Evolutionary conservation across 1,140 invertebrate genomes (phyloP).

Genomic region (Drosophila micromelanica): DNA sequence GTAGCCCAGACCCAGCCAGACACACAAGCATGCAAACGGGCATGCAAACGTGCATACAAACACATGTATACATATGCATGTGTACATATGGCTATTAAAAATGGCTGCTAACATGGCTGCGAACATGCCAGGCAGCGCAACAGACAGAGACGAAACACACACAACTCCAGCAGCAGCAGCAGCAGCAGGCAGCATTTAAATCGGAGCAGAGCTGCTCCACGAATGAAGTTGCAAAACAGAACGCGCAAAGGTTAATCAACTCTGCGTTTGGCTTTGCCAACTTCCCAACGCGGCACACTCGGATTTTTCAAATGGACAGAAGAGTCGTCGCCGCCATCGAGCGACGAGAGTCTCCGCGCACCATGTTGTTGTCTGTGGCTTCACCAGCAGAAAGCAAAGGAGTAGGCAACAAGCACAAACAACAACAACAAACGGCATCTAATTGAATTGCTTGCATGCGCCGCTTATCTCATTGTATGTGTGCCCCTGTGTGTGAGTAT

Average conservation of each 20-base stretch:
- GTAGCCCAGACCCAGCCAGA: constrained; percentile 16
- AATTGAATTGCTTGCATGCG: constrained; percentile 77
- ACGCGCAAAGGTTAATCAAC: constrained; percentile 84
- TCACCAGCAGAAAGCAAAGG: constrained; percentile 45
- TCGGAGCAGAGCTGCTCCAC: constrained; percentile 56
- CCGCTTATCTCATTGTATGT: constrained; percentile 35
- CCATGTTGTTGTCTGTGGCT: constrained; percentile 75
- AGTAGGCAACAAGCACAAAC: constrained; percentile 32
- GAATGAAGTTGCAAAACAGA: constrained; percentile 80
- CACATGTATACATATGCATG: constrained; percentile 1
- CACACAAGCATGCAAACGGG: constrained; percentile 1
- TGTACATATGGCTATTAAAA: constrained; percentile 70
- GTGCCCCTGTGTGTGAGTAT: constrained; percentile 17
- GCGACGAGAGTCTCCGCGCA: constrained; percentile 35
- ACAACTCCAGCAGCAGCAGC: constrained; percentile 39
- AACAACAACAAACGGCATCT: constrained; percentile 59
- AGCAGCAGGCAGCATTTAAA: constrained; percentile 3
- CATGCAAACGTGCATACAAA: constrained; percentile 1
- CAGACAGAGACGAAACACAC: constrained; percentile 62
- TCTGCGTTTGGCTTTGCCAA: constrained; percentile 60
- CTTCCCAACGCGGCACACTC: constrained; percentile 43
- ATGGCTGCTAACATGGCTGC: constrained; percentile 79
- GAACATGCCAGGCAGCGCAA: constrained; percentile 66
- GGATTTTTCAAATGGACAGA: constrained; percentile 48
- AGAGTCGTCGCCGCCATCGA: constrained; percentile 33